These are phyloP conservation scores for Aurelia aurita DNA, from an alignment of 30 jellyfish, hydroid and myxozoan species.

Conservation along the genomic window DNA sequence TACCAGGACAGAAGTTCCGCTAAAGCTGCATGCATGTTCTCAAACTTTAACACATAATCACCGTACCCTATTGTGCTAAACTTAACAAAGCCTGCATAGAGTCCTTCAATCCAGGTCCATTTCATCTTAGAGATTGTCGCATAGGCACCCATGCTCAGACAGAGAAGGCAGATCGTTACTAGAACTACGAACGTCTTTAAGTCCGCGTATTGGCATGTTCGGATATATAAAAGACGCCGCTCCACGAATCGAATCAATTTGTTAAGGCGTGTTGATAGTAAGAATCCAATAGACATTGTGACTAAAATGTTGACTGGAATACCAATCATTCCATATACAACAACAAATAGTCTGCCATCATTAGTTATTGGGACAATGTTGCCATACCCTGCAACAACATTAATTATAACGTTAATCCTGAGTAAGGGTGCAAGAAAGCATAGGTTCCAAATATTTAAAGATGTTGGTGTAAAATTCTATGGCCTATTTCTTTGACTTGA, in stretches of 20 bases:
- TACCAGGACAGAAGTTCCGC: slow-evolving; percentile 46
- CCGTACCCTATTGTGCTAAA: slow-evolving; percentile 64
- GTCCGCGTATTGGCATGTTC: slow-evolving; percentile 10
- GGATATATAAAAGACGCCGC: neutral
- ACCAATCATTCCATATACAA: slow-evolving; percentile 33
- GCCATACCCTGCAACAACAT: slow-evolving; percentile 31
- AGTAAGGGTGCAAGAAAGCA: too few species aligned
- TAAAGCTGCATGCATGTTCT: neutral
- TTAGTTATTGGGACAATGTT: slow-evolving; percentile 52
- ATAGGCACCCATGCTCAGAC: slow-evolving; percentile 41
- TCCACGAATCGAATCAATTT: slow-evolving; percentile 11
- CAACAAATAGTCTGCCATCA: slow-evolving; percentile 45
- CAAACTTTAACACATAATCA: slow-evolving; percentile 32
- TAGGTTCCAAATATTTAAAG: too few species aligned
- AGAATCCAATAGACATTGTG: slow-evolving; percentile 43
- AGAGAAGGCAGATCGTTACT: neutral
- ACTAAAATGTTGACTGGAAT: slow-evolving; percentile 46
- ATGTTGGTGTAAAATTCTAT: too few species aligned
- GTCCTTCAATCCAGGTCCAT: slow-evolving; percentile 57
- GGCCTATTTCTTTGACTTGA: too few species aligned
- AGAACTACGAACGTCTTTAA: slow-evolving; percentile 17
- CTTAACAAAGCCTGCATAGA: slow-evolving; percentile 34
- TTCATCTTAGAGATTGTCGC: slow-evolving; percentile 6
- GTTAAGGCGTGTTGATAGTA: slow-evolving; percentile 27
- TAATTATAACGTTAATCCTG: too few species aligned